Percentiles rank a stretch among this genome's conserved stretches.
Evolutionary conservation across 2,888 invertebrate genomes (phyloP).

Genomic region (Carabus problematicus): DNA sequence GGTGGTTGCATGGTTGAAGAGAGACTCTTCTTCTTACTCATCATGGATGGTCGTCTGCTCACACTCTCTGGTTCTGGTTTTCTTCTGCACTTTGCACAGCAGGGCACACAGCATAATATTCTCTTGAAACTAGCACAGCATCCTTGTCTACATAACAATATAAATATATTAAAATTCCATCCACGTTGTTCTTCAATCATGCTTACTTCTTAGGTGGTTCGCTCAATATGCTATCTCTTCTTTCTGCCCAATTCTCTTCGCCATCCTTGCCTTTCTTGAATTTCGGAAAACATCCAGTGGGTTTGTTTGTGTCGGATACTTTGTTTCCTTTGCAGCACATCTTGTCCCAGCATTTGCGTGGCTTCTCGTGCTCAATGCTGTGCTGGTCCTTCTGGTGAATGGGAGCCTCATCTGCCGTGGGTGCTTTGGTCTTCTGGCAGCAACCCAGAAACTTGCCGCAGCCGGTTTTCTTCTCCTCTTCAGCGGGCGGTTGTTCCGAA

Average conservation of each 20-base stretch:
- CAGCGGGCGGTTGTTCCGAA: background rate
- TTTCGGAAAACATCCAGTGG: conserved; percentile 51
- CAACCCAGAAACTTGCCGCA: conserved; percentile 39
- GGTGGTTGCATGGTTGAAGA: conserved; percentile 64
- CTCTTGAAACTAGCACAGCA: conserved; percentile 16
- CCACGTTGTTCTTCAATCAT: background rate
- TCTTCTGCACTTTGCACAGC: conserved; percentile 25
- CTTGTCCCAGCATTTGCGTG: conserved; percentile 50
- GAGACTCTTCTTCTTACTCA: conserved; percentile 71
- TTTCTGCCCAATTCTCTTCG: conserved; percentile 61
- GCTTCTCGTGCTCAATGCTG: conserved; percentile 55
- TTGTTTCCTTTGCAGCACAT: conserved; percentile 41
- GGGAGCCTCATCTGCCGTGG: conserved; percentile 43
- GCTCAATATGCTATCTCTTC: conserved; percentile 60
- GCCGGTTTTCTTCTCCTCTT: conserved; percentile 7
- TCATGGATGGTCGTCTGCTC: conserved; percentile 69
- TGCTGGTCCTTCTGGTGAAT: conserved; percentile 55
- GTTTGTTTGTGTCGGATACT: conserved; percentile 59
- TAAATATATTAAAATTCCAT: background rate
- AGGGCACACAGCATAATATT: conserved; percentile 13
- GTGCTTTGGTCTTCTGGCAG: conserved; percentile 47
- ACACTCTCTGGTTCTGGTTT: conserved; percentile 48
- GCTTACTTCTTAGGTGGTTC: conserved; percentile 35
- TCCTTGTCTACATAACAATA: conserved; percentile 1
- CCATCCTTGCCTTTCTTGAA: conserved; percentile 57